phyloP scores from a whole-genome alignment of 2,888 invertebrate species.

The Xestia ashworthii region DNA sequence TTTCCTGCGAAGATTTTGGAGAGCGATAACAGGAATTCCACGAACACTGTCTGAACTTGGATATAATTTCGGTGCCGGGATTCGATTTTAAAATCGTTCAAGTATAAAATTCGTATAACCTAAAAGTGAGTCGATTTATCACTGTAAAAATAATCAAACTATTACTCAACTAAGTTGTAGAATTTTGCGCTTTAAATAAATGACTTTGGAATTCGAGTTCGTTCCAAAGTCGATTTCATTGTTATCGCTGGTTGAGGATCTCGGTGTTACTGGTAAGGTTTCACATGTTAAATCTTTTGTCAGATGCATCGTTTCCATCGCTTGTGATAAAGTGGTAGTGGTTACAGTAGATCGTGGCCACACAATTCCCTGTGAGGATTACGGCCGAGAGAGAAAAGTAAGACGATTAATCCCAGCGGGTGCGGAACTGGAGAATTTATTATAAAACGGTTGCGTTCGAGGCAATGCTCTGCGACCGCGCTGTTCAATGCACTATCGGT shows the following conservation, averaged over 20 bases:
- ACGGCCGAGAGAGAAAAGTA: constrained; percentile 88
- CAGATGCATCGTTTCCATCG: constrained; percentile 66
- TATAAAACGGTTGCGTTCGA: constrained; percentile 86
- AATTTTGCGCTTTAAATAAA: constrained; percentile 64
- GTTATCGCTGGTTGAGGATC: constrained; percentile 61
- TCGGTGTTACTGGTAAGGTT: constrained; percentile 55
- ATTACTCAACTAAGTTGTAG: constrained; percentile 64
- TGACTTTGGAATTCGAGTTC: constrained; percentile 58
- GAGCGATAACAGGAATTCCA: constrained; percentile 67
- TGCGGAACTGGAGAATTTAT: constrained; percentile 86
- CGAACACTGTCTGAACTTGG: constrained; percentile 59
- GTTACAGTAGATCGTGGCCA: constrained; percentile 81
- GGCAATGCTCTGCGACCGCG: constrained; percentile 66
- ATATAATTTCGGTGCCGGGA: constrained; percentile 63
- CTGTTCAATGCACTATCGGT: constrained; percentile 78
- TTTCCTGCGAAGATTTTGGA: constrained; percentile 72
- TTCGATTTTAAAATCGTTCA: constrained; percentile 65
- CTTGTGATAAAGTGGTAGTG: constrained; percentile 76
- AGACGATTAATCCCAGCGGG: constrained; percentile 89
- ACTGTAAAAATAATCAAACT: constrained; percentile 68
- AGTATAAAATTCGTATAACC: constrained; percentile 64
- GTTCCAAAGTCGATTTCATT: constrained; percentile 59
- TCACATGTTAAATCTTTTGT: constrained; percentile 67
- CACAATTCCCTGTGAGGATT: constrained; percentile 88
- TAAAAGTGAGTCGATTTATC: constrained; percentile 64